A percentile compares a stretch with the other conserved stretches of the same genome.
These are phyloP conservation scores for Poeciliopsis paucimaculata DNA, from an alignment of 2,797 vertebrate species.

Conservation along the genomic window DNA sequence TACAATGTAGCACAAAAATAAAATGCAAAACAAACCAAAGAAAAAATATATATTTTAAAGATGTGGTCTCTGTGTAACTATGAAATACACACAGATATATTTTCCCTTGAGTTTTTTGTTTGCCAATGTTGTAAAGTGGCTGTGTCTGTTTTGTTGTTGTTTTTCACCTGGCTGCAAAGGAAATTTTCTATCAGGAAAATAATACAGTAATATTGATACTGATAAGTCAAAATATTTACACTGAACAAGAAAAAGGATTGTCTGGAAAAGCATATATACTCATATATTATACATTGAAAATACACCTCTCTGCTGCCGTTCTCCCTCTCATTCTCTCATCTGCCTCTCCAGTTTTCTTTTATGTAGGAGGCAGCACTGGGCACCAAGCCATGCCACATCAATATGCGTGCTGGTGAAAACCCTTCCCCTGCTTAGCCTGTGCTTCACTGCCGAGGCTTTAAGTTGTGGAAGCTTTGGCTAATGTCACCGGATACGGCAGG, in stretches of 20 bases:
- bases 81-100: constrained; percentile 28
- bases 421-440: constrained; percentile 61
- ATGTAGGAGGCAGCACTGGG: constrained; percentile 81
- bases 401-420: constrained; percentile 76
- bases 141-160: not conserved
- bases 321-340: constrained; percentile 49
- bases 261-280: constrained; percentile 64
- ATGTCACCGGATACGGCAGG: constrained; percentile 67
- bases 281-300: constrained; percentile 72
- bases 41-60: not conserved
- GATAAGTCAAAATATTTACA: constrained; percentile 63
- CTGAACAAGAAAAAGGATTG: constrained; percentile 45
- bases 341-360: constrained; percentile 58
- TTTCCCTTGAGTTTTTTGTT: not conserved
- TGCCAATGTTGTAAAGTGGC: not conserved
- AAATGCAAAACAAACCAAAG: constrained; percentile 2
- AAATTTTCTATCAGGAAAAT: not conserved
- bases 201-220: not conserved
- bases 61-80: constrained; percentile 11
- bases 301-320: constrained; percentile 48
- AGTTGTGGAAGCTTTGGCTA: constrained; percentile 52
- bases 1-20: not conserved
- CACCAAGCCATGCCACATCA: constrained; percentile 81
- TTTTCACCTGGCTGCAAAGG: not conserved
- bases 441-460: constrained; percentile 48